These are phyloP conservation scores for Cyphomyrus discorhynchus DNA, from an alignment of 2,113 vertebrate genomes.

Conservation along the genomic window DNA sequence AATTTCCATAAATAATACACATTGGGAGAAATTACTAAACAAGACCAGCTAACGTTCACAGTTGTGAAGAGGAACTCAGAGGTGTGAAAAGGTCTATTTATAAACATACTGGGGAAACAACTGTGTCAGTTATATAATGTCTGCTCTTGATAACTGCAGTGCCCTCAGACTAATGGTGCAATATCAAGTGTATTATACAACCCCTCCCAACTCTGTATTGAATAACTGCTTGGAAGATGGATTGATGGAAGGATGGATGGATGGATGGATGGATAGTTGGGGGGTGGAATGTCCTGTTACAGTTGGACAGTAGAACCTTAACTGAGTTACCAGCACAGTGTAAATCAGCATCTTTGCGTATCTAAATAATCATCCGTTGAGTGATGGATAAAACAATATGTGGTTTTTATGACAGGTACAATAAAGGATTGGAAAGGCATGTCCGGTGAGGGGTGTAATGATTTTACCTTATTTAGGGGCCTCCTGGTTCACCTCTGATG, in stretches of 20 bases:
- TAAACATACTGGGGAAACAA: neutral
- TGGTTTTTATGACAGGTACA: neutral
- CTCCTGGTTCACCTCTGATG: neutral
- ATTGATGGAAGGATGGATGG: neutral
- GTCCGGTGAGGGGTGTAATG: neutral
- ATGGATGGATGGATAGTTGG: neutral
- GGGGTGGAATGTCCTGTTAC: neutral
- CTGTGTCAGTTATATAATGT: neutral
- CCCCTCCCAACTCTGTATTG: neutral
- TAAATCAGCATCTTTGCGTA: neutral
- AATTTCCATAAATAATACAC: neutral
- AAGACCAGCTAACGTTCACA: neutral
- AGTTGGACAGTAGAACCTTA: neutral
- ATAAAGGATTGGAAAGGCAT: neutral
- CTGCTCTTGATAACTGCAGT: neutral
- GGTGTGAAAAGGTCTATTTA: neutral
- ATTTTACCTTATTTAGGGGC: neutral
- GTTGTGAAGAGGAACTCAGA: neutral
- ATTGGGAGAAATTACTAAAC: neutral
- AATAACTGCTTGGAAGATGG: neutral
- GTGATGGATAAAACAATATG: neutral
- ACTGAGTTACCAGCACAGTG: neutral
- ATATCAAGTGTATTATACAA: neutral
- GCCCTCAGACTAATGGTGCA: neutral
- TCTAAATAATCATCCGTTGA: neutral